These are phyloP conservation scores for Octodon degus DNA, from an alignment of 2,113 vertebrate genomes.

Conservation along the genomic window DNA sequence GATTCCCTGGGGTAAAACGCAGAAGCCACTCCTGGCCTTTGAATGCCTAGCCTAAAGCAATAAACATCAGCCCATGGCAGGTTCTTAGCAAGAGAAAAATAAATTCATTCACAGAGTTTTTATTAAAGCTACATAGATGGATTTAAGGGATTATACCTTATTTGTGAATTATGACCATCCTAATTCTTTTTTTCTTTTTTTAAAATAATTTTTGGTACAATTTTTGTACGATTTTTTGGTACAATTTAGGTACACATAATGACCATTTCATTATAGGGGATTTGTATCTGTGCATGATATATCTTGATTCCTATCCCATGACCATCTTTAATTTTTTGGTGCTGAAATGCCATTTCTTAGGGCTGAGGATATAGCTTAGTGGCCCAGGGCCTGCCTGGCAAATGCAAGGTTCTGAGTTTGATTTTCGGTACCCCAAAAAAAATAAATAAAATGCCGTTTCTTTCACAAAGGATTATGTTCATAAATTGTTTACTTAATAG, in stretches of 20 bases:
- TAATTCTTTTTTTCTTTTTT: too few species aligned
- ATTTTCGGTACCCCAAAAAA: too few species aligned
- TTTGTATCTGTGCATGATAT: too few species aligned
- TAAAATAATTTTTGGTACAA: too few species aligned
- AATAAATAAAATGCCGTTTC: background rate
- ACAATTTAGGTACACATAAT: too few species aligned
- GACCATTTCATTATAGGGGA: too few species aligned
- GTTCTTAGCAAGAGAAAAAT: conserved; percentile 43
- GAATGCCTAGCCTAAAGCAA: background rate
- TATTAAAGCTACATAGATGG: conserved; percentile 22
- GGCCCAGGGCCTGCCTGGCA: too few species aligned
- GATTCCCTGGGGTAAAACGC: background rate
- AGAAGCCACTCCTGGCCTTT: background rate
- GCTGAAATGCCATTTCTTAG: conserved; percentile 23
- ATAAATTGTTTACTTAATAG: conserved; percentile 32
- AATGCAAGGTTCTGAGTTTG: too few species aligned
- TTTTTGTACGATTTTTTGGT: too few species aligned
- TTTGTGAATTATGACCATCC: background rate
- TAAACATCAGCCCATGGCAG: background rate
- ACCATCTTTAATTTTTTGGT: background rate
- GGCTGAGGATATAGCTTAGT: too few species aligned
- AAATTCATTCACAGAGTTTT: background rate
- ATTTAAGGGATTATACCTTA: conserved; percentile 6
- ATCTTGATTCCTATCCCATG: background rate
- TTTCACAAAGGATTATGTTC: conserved; percentile 36